Base-by-base conservation (phyloP, 2,888 invertebrate species). In the Theretra japonica region DNA sequence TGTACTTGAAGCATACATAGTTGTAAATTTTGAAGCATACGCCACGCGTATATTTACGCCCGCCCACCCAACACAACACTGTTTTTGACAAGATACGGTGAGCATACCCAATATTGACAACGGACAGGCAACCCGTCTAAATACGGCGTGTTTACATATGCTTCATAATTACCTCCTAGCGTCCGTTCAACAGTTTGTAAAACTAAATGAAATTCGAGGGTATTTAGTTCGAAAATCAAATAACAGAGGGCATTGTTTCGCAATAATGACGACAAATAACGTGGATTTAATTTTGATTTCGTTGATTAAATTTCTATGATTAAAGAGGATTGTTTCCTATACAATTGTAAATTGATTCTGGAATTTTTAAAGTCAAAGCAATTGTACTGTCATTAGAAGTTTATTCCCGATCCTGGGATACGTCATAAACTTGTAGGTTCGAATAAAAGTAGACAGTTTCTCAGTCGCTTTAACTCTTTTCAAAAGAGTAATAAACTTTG, bases 81-180 rank as follows among this genome's bases (percentile, higher is more conserved):
- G 76, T 68, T 41, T 28, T 48, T 76, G 75, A 76, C 76, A 76
- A 68, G 73, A 73, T 69, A 71, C 60, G 73, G 56, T 68, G 73
- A 65, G 68, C 71, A 58, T 59, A 28, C 58, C 72, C 33, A 75
- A 74, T 74, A 73, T 74, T 74, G 74, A 75, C 71, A 71, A n/a
- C 62, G 71, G 70, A 73, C 72, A 72, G 73, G 50, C 62, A 60
- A 69, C 69, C 68, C 21, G 58, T 73, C 72, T 75, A 73, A 70
- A 59, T 69, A 17, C 21, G 69, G 65, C 23, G 25, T 25, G 65
- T 65, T 65, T 65, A 48, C 23, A 23, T 48, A 0, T 0, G 41
- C 23, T 6, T 17, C 41, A 41, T 65, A 65, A 65, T 48, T 65
- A 7, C 41, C 8, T 6, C 5, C 41, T 65, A 41, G 8, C n/a